These are phyloP conservation scores for Pachliopta kotzebuea DNA, from an alignment of 2,888 invertebrate species.

Conservation along the genomic window DNA sequence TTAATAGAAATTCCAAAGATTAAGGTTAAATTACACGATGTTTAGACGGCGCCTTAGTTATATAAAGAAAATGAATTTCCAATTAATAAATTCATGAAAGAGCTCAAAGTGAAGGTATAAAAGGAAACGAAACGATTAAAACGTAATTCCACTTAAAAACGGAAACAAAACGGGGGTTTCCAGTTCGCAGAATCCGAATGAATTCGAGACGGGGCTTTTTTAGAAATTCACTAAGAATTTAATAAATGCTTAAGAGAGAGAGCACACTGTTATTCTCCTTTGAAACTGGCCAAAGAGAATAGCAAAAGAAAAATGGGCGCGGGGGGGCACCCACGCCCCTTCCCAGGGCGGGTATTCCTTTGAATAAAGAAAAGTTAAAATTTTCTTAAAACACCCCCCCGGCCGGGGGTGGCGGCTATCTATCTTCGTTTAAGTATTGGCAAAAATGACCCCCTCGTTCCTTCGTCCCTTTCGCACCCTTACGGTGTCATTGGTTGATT, in stretches of 20 bases:
- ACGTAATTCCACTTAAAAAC: conserved; percentile 21
- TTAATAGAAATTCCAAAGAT: no score
- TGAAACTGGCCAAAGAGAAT: conserved; percentile 76
- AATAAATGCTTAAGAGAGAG: conserved; percentile 72
- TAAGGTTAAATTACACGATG: no score
- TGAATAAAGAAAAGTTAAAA: conserved; percentile 81
- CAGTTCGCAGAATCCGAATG: conserved; percentile 27
- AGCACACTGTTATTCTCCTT: conserved; percentile 69
- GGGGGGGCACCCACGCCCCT: conserved; percentile 37
- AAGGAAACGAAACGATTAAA: conserved; percentile 29
- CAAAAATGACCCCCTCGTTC: conserved; percentile 68
- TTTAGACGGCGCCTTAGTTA: no score
- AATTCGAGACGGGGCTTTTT: conserved; percentile 25
- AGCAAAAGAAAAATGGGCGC: conserved; percentile 67
- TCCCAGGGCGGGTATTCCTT: conserved; percentile 46
- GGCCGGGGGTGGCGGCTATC: conserved; percentile 59
- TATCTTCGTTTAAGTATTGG: conserved; percentile 79
- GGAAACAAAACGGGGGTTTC: conserved; percentile 28
- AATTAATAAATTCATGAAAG: not conserved
- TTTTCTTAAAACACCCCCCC: conserved; percentile 71
- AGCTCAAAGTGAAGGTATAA: conserved; percentile 27
- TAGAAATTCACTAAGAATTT: conserved; percentile 51
- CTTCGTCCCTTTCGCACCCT: conserved; percentile 53
- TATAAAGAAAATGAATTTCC: no score
- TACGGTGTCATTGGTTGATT: conserved; percentile 63